Conservation (phyloP, 1,140 invertebrate species). For the Scaptomyza hsui region DNA sequence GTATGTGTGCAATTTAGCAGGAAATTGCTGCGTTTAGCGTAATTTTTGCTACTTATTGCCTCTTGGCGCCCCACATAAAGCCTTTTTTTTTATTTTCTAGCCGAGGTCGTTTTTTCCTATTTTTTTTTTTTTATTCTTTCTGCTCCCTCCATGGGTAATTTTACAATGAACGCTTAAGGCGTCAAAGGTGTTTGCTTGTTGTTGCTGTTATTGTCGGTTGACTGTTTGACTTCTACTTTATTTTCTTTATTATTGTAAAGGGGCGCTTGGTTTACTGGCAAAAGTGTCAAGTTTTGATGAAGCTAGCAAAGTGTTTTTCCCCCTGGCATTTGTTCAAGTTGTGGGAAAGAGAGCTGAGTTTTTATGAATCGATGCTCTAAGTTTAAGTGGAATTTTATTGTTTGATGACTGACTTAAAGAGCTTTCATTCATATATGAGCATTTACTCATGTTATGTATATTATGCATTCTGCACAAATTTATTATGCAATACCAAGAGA, state of each 20-base stretch:
- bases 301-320: slow-evolving; percentile 45
- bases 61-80: slow-evolving; percentile 44
- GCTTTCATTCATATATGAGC: slow-evolving; percentile 11
- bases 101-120: slow-evolving; percentile 38
- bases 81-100: slow-evolving; percentile 54
- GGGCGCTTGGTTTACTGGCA: slow-evolving; percentile 24
- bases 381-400: slow-evolving; percentile 19
- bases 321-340: slow-evolving; percentile 9
- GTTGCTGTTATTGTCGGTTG: slow-evolving; percentile 11
- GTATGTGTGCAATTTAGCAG: slow-evolving; percentile 67
- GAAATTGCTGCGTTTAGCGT: slow-evolving; percentile 81
- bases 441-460: slow-evolving; percentile 25
- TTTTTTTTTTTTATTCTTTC: slow-evolving; percentile 4
- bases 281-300: slow-evolving; percentile 74
- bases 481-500: slow-evolving; percentile 68
- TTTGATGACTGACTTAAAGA: background rate
- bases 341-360: too few species aligned
- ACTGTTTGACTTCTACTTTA: slow-evolving; percentile 45
- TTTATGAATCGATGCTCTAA: background rate
- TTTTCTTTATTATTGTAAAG: slow-evolving; percentile 54
- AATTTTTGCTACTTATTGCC: slow-evolving; percentile 82
- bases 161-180: slow-evolving; percentile 72
- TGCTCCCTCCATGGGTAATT: slow-evolving; percentile 56
- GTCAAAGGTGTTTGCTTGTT: slow-evolving; percentile 33
- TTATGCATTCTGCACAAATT: slow-evolving; percentile 71